Evolutionary conservation across 2,888 invertebrate species (phyloP).

Genomic region (Xanthia togata): DNA sequence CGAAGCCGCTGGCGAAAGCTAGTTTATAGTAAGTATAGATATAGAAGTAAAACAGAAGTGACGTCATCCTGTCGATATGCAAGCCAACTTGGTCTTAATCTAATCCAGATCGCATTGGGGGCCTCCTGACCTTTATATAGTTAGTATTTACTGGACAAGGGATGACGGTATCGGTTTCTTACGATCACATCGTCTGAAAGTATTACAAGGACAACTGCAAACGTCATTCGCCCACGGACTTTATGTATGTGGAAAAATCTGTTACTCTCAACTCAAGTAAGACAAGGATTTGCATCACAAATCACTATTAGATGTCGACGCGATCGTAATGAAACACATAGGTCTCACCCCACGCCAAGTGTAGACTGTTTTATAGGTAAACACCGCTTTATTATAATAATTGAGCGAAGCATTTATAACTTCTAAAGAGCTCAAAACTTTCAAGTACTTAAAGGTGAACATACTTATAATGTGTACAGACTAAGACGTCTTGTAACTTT

Average conservation of each 20-base stretch:
- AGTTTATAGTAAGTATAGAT: not conserved
- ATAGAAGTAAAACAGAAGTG: slow-evolving; percentile 4
- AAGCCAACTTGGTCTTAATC: slow-evolving; percentile 40
- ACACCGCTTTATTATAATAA: slow-evolving; percentile 1
- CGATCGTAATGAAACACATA: slow-evolving; percentile 23
- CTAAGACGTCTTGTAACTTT: slow-evolving; percentile 5
- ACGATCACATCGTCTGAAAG: slow-evolving; percentile 43
- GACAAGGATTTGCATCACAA: slow-evolving; percentile 18
- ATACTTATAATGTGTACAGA: slow-evolving; percentile 6
- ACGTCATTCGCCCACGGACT: slow-evolving; percentile 29
- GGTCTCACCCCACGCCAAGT: not conserved
- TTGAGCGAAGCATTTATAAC: slow-evolving; percentile 15
- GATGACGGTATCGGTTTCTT: slow-evolving; percentile 43
- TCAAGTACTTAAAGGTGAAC: slow-evolving; percentile 22
- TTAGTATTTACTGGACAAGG: slow-evolving; percentile 36
- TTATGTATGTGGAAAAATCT: slow-evolving; percentile 37
- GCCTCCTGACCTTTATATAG: slow-evolving; percentile 48
- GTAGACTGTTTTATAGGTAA: slow-evolving; percentile 1
- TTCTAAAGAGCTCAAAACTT: slow-evolving; percentile 35
- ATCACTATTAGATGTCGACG: slow-evolving; percentile 25
- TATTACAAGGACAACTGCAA: slow-evolving; percentile 50
- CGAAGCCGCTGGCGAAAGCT: too few species aligned
- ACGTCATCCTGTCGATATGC: slow-evolving; percentile 29
- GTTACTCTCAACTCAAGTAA: not conserved
- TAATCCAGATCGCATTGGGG: slow-evolving; percentile 31